These are phyloP conservation scores for Euschistus heros DNA, from an alignment of 1,140 invertebrate genomes.

Conservation along the genomic window DNA sequence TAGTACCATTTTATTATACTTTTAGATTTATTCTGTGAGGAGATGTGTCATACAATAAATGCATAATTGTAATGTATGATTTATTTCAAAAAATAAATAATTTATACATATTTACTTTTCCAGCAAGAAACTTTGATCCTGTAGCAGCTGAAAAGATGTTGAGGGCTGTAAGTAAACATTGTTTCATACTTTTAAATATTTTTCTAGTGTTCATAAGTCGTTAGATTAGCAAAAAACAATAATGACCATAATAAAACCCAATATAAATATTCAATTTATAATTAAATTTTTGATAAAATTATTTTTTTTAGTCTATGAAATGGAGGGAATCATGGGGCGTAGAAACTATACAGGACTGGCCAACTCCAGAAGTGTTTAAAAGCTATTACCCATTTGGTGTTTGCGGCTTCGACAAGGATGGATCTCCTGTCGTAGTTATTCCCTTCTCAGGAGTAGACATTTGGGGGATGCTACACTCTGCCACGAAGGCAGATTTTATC, in stretches of 20 bases:
- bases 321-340: constrained; percentile 70
- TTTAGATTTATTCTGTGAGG: too few relatives aligned
- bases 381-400: constrained; percentile 65
- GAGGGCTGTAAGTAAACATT: constrained; percentile 52
- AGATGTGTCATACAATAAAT: too few relatives aligned
- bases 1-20: too few relatives aligned
- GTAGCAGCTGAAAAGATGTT: constrained; percentile 77
- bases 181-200: too few relatives aligned
- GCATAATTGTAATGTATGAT: too few relatives aligned
- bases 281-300: too few relatives aligned
- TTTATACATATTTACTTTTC: constrained; percentile 39
- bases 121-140: constrained; percentile 71
- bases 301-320: constrained; percentile 48
- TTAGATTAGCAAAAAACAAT: too few relatives aligned
- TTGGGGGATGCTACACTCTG: constrained; percentile 67
- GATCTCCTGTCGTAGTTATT: constrained; percentile 66
- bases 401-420: constrained; percentile 71
- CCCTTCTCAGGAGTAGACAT: constrained; percentile 64
- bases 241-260: too few relatives aligned
- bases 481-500: constrained; percentile 59
- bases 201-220: background rate
- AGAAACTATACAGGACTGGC: constrained; percentile 55
- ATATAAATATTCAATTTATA: too few relatives aligned
- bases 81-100: too few relatives aligned
- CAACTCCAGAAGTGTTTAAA: constrained; percentile 54